Percentiles rank a stretch among this genome's conserved stretches.
These are phyloP conservation scores for Tetragonisca angustula DNA, from an alignment of 2,888 invertebrate species.

Conservation along the genomic window DNA sequence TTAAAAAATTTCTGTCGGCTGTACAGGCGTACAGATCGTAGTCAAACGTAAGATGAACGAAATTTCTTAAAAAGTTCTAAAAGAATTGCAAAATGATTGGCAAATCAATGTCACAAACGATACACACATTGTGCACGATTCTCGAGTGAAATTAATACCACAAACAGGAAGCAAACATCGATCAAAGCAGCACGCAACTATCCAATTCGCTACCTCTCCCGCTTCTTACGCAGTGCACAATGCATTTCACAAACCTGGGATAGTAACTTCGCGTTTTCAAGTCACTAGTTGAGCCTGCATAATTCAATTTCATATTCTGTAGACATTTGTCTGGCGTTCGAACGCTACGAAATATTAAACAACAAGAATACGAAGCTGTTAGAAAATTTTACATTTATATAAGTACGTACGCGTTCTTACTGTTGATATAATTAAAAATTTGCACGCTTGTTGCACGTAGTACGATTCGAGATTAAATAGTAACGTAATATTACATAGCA, in stretches of 20 bases:
- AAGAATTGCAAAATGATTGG: conserved; percentile 35
- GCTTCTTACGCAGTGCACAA: conserved; percentile 43
- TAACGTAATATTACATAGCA: neutral
- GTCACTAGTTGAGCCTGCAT: conserved; percentile 19
- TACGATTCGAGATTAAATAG: neutral
- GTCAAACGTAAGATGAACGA: conserved; percentile 33
- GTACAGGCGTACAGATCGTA: conserved; percentile 18
- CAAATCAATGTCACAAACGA: conserved; percentile 19
- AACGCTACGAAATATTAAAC: neutral
- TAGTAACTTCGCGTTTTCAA: conserved; percentile 16
- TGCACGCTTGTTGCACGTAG: neutral
- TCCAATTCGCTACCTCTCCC: conserved; percentile 37
- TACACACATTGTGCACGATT: conserved; percentile 24
- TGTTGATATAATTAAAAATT: neutral
- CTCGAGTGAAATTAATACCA: conserved; percentile 47
- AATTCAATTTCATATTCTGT: neutral
- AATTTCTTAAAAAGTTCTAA: conserved; percentile 32
- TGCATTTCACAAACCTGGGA: conserved; percentile 7
- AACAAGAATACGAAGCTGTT: neutral
- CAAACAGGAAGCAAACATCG: conserved; percentile 40
- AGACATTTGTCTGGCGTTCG: neutral
- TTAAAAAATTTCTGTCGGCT: conserved; percentile 31
- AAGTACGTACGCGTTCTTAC: neutral
- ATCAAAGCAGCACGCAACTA: conserved; percentile 34
- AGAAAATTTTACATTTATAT: neutral